Evolutionary conservation across 2,888 invertebrate species (phyloP), one percentile per base, ranked within the genome.

Genomic region (Aporophyla lueneburgensis): DNA sequence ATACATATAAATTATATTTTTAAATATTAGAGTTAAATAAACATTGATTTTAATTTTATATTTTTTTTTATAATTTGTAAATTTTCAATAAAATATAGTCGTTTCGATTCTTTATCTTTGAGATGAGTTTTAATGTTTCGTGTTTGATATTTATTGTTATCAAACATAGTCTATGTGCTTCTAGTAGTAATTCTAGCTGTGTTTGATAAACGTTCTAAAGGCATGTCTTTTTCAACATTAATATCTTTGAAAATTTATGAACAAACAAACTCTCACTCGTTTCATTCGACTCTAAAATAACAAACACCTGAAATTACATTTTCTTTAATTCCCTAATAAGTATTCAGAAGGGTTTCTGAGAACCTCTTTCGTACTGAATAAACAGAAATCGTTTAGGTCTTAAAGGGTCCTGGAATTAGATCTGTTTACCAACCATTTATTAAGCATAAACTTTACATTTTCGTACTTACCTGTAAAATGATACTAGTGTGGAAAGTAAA

Each of bases 341-440:
- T 66, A 82, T 81, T 77, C 72, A 77, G 72, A 73, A 56, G 9
- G 59, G 61, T 67, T 56, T 62, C 66, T 33, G 21, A 12, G n/a
- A 73, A 56, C 16, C 54, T 33, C 51, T 66, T 65, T 66, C 19
- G 21, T 51, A 56, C 59, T 14, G 51, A 80, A 61, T 80, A 67
- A 80, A 73, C 56, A 61, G 33, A 80, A 54, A 5, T 43, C n/a
- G 49, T 80, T 80, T 43, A 66, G 54, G 49, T 66, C n/a, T 66
- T 56, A 56, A 54, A 49, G 19, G 77, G 71, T 65, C 46, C 58
- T 33, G 33, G 16, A 59, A 68, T 80, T 33, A 27, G 16, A 68
- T 58, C 76, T 76, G 76, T 80, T 71, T 67, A 71, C 81, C 61
- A n/a, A 66, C 49, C 59, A 70, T 81, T 74, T 66, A 70, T 56